phyloP scores from a whole-genome alignment of 2,888 invertebrate genomes.

The Catocala sponsa region DNA sequence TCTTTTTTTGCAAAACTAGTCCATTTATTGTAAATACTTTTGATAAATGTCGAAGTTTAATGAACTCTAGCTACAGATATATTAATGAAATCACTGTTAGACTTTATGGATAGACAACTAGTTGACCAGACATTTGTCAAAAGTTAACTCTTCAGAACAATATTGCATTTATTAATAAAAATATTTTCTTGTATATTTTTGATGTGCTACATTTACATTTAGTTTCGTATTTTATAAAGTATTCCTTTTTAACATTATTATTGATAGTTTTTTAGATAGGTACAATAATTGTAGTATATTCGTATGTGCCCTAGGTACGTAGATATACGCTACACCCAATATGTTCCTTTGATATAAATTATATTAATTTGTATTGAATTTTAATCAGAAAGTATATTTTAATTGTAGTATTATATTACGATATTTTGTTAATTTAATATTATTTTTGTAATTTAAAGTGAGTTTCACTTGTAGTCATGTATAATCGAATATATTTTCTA shows the following conservation, averaged over 20 bases:
- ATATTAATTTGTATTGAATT: constrained; percentile 56
- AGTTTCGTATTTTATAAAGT: constrained; percentile 59
- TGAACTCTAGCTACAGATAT: background rate
- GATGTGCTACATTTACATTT: constrained; percentile 67
- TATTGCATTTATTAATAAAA: constrained; percentile 70
- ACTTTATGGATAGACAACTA: background rate
- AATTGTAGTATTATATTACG: constrained; percentile 29
- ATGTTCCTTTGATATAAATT: constrained; percentile 64
- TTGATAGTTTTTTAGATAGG: constrained; percentile 50
- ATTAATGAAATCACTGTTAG: constrained; percentile 8
- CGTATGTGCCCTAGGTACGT: constrained; percentile 60
- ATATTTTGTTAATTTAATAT: constrained; percentile 49
- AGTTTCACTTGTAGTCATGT: constrained; percentile 34
- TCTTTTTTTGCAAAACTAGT: constrained; percentile 3
- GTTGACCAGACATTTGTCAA: constrained; percentile 23
- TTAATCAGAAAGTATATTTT: constrained; percentile 48
- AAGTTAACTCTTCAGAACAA: constrained; percentile 31
- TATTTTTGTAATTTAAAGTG: constrained; percentile 34
- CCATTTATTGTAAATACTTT: constrained; percentile 23
- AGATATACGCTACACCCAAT: constrained; percentile 52
- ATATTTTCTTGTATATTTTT: constrained; percentile 64
- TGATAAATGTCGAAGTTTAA: constrained; percentile 30
- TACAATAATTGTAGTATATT: constrained; percentile 51
- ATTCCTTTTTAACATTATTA: constrained; percentile 43
- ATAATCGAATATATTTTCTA: no score